Percentiles rank a stretch among this genome's conserved stretches.
phyloP scores from a whole-genome alignment of 64 coral and sea anemone genomes.

The Pocillopora verrucosa region DNA sequence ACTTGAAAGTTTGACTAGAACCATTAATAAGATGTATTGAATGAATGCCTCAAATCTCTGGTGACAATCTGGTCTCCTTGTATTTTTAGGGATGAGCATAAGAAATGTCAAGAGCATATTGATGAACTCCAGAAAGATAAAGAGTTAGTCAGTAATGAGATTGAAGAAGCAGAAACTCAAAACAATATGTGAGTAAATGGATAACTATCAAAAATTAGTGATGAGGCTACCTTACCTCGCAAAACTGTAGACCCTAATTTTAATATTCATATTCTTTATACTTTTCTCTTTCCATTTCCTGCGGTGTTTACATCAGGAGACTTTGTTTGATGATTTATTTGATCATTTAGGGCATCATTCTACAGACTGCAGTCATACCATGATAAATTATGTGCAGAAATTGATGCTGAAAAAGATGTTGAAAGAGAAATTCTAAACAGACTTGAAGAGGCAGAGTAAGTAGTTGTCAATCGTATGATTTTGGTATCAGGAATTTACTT shows the following conservation, averaged over 20 bases:
- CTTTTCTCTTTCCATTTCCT: too few relatives aligned
- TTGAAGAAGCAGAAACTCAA: constrained; percentile 64
- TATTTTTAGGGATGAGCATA: constrained; percentile 81
- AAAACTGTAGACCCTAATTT: too few relatives aligned
- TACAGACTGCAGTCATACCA: constrained; percentile 71
- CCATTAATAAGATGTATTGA: too few relatives aligned
- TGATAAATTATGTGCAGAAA: constrained; percentile 78
- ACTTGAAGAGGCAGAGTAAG: constrained; percentile 90
- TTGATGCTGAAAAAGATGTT: constrained; percentile 92
- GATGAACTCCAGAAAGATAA: constrained; percentile 71
- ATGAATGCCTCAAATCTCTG: background rate
- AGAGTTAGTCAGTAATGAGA: constrained; percentile 59
- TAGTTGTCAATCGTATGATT: background rate
- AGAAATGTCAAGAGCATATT: constrained; percentile 81
- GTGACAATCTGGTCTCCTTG: background rate
- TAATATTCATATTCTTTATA: too few relatives aligned
- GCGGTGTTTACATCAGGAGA: too few relatives aligned
- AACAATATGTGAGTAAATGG: constrained; percentile 66
- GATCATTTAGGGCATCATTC: constrained; percentile 76
- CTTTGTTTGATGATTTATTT: too few relatives aligned
- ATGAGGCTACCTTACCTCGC: too few relatives aligned
- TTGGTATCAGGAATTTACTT: too few relatives aligned
- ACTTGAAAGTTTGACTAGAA: too few relatives aligned
- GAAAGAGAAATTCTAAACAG: constrained; percentile 60
- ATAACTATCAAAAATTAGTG: too few relatives aligned